Conservation (phyloP, 2,888 invertebrate genomes). For the Kuschelorhynchus macadamiae region DNA sequence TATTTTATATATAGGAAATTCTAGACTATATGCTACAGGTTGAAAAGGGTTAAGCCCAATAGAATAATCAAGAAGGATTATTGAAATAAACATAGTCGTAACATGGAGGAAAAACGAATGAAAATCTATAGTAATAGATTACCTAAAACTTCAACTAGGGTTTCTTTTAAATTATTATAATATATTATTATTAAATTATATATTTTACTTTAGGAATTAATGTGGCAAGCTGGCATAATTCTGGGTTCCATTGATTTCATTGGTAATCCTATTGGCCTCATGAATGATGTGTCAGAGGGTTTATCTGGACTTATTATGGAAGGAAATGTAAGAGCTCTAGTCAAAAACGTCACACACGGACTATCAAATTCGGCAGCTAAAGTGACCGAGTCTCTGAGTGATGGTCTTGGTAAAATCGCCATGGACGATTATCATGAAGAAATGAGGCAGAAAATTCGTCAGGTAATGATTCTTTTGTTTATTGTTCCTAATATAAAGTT, state of each 20-base stretch:
- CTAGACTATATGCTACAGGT: too few species aligned
- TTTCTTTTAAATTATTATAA: too few species aligned
- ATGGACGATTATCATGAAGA: constrained; percentile 94
- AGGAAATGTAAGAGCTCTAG: constrained; percentile 91
- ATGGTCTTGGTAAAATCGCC: constrained; percentile 88
- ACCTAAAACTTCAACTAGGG: too few species aligned
- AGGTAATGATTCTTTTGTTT: constrained; percentile 53
- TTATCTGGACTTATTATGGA: constrained; percentile 92
- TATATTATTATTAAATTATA: too few species aligned
- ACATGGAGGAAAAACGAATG: too few species aligned
- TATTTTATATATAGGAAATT: too few species aligned
- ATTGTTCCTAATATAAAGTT: too few species aligned
- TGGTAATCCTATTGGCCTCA: constrained; percentile 96
- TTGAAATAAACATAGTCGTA: too few species aligned
- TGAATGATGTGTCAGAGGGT: constrained; percentile 96
- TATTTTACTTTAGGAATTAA: constrained; percentile 77
- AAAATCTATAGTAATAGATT: too few species aligned
- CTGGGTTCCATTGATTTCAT: constrained; percentile 97
- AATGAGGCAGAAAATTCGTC: constrained; percentile 84
- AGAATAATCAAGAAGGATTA: too few species aligned
- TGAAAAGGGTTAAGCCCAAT: too few species aligned
- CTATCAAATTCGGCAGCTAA: constrained; percentile 98
- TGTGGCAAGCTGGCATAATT: constrained; percentile 96
- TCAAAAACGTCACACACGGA: constrained; percentile 97
- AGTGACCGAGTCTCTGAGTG: constrained; percentile 92